Evolutionary conservation across 1,140 invertebrate species (phyloP), one percentile per base, ranked within the genome.

Genomic region (Teleogryllus occipitalis): DNA sequence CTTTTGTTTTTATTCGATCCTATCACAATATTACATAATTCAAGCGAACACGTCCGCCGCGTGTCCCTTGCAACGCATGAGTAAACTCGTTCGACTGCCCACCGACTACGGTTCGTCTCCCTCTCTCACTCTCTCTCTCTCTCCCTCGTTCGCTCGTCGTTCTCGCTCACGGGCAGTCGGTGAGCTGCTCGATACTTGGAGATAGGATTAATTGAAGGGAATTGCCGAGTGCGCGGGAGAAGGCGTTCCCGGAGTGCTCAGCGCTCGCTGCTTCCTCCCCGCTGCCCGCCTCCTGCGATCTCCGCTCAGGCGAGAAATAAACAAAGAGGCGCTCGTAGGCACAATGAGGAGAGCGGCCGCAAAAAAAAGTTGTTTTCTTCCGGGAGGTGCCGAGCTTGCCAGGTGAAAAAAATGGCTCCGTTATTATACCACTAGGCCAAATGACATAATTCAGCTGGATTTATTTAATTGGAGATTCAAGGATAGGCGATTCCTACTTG

Each of bases 191-290:
- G 54, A 65, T 65, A 65, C 54, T 65, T 18, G 2, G 18, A 10
- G 54, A 65, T 65, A 65, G 54, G 54, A 65, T 65, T 65, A 65
- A 65, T 65, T 65, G 54, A 65, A 65, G 54, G 18, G 54, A 65
- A 65, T 65, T 65, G 18, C 54, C 18, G 18, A 18, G 10, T 14
- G 10, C 54, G 54, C 18, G 54, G 54, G 10, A 39, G 27, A 65
- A 65, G 54, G 10, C 10, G 54, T 65, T 65, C 54, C 54, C 18
- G 2, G 10, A 3, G 10, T 65, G 54, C 54, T 65, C 54, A 65
- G 0, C 1, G 10, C 54, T 7, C 54, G 54, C 54, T 65, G 10
- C 18, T 7, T 7, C 54, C 7, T 18, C 54, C 54, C 18, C 54
- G 54, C 54, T 65, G 54, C 18, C 54, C 7, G 18, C 54, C 18